Percentiles rank a stretch among this genome's conserved stretches.
Conservation (phyloP, 2,797 vertebrate species). For the Leucoraja ocellata region DNA sequence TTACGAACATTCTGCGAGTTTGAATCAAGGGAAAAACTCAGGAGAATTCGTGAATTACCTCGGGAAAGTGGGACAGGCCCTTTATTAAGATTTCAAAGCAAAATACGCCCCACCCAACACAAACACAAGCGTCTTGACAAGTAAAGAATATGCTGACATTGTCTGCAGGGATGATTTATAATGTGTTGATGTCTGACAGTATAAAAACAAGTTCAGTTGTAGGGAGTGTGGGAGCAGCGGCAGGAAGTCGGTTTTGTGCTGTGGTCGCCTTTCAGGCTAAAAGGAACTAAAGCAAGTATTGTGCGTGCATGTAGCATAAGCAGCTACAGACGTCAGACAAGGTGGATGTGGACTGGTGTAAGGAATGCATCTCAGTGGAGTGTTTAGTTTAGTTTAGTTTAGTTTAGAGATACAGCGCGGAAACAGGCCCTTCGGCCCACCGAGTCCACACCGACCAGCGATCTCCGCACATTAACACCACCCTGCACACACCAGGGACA, state of each 20-base stretch:
- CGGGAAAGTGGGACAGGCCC: no score
- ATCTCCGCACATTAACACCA: no score
- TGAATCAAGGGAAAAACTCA: no score
- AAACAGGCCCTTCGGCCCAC: no score
- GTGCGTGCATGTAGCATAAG: not conserved
- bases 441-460: no score
- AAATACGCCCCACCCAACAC: not conserved
- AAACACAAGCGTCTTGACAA: not conserved
- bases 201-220: not conserved
- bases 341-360: not conserved
- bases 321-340: not conserved
- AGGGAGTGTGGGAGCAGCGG: not conserved
- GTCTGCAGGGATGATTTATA: not conserved
- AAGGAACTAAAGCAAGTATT: not conserved
- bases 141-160: not conserved
- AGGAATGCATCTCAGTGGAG: not conserved
- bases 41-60: no score
- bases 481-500: no score
- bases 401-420: no score
- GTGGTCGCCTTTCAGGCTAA: not conserved
- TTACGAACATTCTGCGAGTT: no score
- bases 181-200: not conserved
- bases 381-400: no score
- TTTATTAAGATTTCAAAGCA: not conserved
- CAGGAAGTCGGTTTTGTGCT: not conserved